Evolutionary conservation across 1,140 invertebrate genomes (phyloP), one percentile per base, ranked within the genome.

Genomic region (Globodera rostochiensis): DNA sequence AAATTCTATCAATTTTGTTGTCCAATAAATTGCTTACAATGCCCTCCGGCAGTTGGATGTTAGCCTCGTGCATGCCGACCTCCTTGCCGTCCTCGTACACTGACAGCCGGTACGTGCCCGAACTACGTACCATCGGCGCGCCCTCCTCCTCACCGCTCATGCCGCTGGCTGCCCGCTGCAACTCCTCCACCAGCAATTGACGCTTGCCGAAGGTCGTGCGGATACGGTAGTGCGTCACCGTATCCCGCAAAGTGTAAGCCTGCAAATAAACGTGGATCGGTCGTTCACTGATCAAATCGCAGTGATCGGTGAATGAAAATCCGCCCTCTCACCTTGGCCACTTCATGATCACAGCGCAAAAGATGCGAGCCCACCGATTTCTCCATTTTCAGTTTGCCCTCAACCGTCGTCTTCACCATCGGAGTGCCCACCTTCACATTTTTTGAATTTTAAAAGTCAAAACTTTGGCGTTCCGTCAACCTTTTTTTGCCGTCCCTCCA

Each of bases 371-470:
- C 84, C 25, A 86, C 84, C 36, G 79, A 81, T 74, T 86, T 86
- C 69, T 86, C 86, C 79, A 87, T 87, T 80, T 87, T 85, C 60
- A 86, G 66, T 79, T 81, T 87, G 13, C 84, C 84, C 69, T 86
- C 84, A 9, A 86, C 84, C 50, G 84, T 86, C 15, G 84, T 86
- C 67, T 81, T 67, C 53, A 86, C 86, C 57, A 87, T 71, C 70
- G 84, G 84, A n/a, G 77, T 74, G 11, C 73, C 45, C 21, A 50
- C 69, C 64, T 67, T 82, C 46, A 47, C 46, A 64, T 49, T 76
- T 25, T 64, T 49, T 76, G 57, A 25, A 13, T 45, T 60, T 57
- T 36, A 15, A 69, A 57, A 25, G 25, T 1, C 3, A 47, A 15
- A 9, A 53, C 80, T 57, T 81, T 81, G 77, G n/a, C n/a, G 80